Percentiles rank a stretch among this genome's conserved stretches.
Evolutionary conservation across 1,140 invertebrate species (phyloP).

Genomic region (Calycopis cecrops): DNA sequence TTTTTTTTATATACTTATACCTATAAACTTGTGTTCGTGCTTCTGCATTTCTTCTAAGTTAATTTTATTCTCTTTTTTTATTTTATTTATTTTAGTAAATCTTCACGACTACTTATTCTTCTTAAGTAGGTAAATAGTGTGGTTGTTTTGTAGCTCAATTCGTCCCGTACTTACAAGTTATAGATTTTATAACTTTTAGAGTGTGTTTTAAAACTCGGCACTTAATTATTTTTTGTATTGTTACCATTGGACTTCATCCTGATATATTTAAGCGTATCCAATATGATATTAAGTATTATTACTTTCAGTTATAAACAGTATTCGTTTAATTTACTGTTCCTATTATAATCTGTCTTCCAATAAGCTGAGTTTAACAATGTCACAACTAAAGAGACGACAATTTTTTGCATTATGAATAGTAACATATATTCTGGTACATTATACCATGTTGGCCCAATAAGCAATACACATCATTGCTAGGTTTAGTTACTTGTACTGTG

Average conservation of each 20-base stretch:
- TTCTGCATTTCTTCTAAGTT: constrained; percentile 45
- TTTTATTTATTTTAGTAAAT: constrained; percentile 38
- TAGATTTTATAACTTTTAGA: not conserved
- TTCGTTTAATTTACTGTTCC: not conserved
- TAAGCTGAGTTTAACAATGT: too few relatives aligned
- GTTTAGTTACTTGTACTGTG: not conserved
- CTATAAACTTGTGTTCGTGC: constrained; percentile 47
- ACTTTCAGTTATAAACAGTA: too few relatives aligned
- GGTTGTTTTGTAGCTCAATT: constrained; percentile 62
- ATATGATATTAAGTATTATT: not conserved
- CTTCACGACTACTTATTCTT: constrained; percentile 49
- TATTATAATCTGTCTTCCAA: constrained; percentile 3
- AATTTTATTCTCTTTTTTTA: constrained; percentile 41
- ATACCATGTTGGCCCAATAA: too few relatives aligned
- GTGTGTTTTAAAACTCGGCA: not conserved
- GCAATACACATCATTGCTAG: too few relatives aligned
- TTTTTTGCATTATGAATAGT: too few relatives aligned
- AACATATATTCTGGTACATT: too few relatives aligned
- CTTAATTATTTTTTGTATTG: not conserved
- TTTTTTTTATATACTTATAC: constrained; percentile 39
- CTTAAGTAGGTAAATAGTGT: constrained; percentile 50
- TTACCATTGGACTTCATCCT: too few relatives aligned
- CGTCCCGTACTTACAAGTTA: constrained; percentile 40
- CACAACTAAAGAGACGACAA: too few relatives aligned
- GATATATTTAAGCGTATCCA: constrained; percentile 2